These are phyloP conservation scores for Brachyistius frenatus DNA, from an alignment of 2,113 vertebrate species.

Conservation along the genomic window DNA sequence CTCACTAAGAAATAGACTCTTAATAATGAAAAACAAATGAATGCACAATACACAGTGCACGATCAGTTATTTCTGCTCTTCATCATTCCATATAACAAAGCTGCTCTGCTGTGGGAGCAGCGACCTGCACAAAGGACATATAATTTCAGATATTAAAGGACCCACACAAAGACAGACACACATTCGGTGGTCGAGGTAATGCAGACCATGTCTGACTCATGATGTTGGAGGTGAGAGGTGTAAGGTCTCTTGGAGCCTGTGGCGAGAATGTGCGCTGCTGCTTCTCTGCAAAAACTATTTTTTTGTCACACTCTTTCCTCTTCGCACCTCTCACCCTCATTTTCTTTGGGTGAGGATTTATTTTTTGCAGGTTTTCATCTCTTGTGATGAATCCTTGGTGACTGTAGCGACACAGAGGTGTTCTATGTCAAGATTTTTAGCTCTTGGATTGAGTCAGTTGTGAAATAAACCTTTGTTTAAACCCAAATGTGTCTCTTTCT, in stretches of 20 bases:
- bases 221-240: conserved; percentile 61
- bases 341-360: conserved; percentile 18
- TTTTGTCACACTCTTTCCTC: conserved; percentile 11
- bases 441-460: conserved; percentile 30
- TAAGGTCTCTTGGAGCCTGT: conserved; percentile 26
- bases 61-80: neutral
- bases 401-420: conserved; percentile 18
- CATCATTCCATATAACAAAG: conserved; percentile 1
- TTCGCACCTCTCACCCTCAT: conserved; percentile 4
- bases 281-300: conserved; percentile 35
- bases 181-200: conserved; percentile 31
- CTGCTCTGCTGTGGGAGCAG: neutral
- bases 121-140: conserved; percentile 4
- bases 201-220: conserved; percentile 55
- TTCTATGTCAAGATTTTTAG: conserved; percentile 20
- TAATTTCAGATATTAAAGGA: conserved; percentile 16
- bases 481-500: conserved; percentile 16
- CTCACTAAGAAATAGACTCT: conserved; percentile 29
- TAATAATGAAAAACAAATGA: conserved; percentile 40
- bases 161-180: neutral
- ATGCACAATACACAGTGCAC: neutral
- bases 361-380: conserved; percentile 45
- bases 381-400: conserved; percentile 20
- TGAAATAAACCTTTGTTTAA: conserved; percentile 35
- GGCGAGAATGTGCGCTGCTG: conserved; percentile 44